Evolutionary conservation across 1,140 invertebrate species (phyloP).

Genomic region (Lordiphosa stackelbergi): DNA sequence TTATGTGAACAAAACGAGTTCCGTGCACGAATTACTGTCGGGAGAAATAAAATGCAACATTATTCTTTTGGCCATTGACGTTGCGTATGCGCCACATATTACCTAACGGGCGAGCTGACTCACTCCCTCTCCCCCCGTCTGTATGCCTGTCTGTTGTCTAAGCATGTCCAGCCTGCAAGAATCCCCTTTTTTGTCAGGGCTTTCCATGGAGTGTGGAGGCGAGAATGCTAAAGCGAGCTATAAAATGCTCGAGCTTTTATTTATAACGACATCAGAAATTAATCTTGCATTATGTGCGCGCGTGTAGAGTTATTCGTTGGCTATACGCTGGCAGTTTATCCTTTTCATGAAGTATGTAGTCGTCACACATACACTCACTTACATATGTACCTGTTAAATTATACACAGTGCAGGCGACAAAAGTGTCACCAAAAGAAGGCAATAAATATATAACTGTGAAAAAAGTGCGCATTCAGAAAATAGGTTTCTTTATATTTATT

Average conservation of each 20-base stretch:
- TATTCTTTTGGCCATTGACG: slow-evolving; percentile 49
- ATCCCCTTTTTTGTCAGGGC: slow-evolving; percentile 5
- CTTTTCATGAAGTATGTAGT: slow-evolving; percentile 67
- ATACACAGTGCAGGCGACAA: slow-evolving; percentile 41
- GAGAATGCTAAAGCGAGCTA: slow-evolving; percentile 39
- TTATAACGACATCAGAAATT: slow-evolving; percentile 74
- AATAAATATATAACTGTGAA: too few relatives aligned
- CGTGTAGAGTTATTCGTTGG: slow-evolving; percentile 41
- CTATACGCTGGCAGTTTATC: slow-evolving; percentile 43
- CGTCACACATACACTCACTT: slow-evolving; percentile 24
- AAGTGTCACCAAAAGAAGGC: slow-evolving; percentile 14
- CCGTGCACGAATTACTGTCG: slow-evolving; percentile 65
- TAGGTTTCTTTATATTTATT: too few relatives aligned
- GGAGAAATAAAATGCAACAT: slow-evolving; percentile 72
- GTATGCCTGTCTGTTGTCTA: background rate
- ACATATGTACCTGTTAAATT: slow-evolving; percentile 40
- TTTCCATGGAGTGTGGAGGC: background rate
- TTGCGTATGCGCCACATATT: slow-evolving; percentile 58
- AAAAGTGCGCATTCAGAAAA: too few relatives aligned
- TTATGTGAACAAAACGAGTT: slow-evolving; percentile 66
- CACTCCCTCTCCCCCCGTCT: background rate
- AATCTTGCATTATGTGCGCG: slow-evolving; percentile 70
- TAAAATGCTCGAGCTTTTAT: slow-evolving; percentile 70
- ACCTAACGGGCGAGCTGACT: slow-evolving; percentile 21
- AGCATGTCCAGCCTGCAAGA: slow-evolving; percentile 20